phyloP scores from a whole-genome alignment of 2,888 invertebrate species.

The Bursaphelenchus okinawaensis region DNA sequence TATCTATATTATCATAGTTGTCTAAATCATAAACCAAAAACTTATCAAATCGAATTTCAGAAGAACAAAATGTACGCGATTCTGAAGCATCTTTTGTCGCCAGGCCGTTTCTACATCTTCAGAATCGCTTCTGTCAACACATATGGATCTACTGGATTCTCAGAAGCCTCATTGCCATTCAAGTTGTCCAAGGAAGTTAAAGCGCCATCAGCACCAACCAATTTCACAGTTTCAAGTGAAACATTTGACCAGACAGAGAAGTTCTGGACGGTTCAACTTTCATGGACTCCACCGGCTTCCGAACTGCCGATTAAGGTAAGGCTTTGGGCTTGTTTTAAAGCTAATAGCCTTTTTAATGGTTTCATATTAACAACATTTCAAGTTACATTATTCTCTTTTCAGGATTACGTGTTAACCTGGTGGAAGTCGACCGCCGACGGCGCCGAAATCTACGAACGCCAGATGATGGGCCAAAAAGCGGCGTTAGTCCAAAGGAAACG shows the following conservation, averaged over 20 bases:
- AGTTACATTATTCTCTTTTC: too few species aligned
- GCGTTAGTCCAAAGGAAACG: slow-evolving; percentile 17
- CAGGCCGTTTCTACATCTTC: slow-evolving; percentile 54
- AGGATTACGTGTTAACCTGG: slow-evolving; percentile 22
- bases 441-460: slow-evolving; percentile 25
- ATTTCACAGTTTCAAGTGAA: slow-evolving; percentile 36
- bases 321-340: slow-evolving; percentile 44
- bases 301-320: slow-evolving; percentile 54
- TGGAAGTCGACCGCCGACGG: slow-evolving; percentile 23
- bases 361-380: too few species aligned
- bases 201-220: slow-evolving; percentile 44
- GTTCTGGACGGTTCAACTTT: slow-evolving; percentile 40
- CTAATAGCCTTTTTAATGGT: not conserved
- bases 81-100: slow-evolving; percentile 53
- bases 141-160: slow-evolving; percentile 52
- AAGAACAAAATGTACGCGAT: slow-evolving; percentile 56
- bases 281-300: slow-evolving; percentile 49
- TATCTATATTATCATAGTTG: too few species aligned
- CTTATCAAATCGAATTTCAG: slow-evolving; percentile 25
- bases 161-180: slow-evolving; percentile 45
- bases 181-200: slow-evolving; percentile 51
- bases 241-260: slow-evolving; percentile 17
- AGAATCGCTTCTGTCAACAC: slow-evolving; percentile 56
- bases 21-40: too few species aligned
- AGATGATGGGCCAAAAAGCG: slow-evolving; percentile 16